Percentiles rank a stretch among this genome's conserved stretches.
These are phyloP conservation scores for Ifrita kowaldi DNA, from an alignment of 2,113 vertebrate genomes.

Conservation along the genomic window DNA sequence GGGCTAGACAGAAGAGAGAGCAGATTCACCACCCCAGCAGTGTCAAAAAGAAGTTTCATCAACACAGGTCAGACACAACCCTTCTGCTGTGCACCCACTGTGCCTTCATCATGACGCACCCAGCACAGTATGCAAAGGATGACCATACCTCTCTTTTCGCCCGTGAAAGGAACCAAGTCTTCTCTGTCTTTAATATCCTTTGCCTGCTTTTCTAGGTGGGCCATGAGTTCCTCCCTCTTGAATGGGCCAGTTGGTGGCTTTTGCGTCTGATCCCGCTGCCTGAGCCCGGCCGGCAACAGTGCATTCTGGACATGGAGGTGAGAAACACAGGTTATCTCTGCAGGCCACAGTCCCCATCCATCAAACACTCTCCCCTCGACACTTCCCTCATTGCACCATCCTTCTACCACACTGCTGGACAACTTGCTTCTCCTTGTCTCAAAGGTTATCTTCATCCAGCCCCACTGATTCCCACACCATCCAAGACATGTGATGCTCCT, in stretches of 20 bases:
- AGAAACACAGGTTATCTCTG: neutral
- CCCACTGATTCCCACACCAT: neutral
- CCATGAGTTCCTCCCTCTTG: slow-evolving; percentile 90
- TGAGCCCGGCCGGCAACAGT: slow-evolving; percentile 88
- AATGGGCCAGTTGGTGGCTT: slow-evolving; percentile 91
- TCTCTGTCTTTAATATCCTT: slow-evolving; percentile 91
- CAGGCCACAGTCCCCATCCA: neutral
- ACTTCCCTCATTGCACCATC: neutral
- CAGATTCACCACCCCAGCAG: neutral
- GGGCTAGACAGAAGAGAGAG: neutral
- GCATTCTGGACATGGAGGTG: slow-evolving; percentile 78
- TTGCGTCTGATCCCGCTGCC: slow-evolving; percentile 96
- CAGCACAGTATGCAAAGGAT: neutral
- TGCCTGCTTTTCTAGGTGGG: slow-evolving; percentile 95
- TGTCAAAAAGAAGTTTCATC: neutral
- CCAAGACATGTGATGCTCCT: neutral
- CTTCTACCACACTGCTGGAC: neutral
- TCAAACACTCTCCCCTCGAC: neutral
- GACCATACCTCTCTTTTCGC: slow-evolving; percentile 91
- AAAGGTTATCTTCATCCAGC: neutral
- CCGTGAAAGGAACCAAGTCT: slow-evolving; percentile 93
- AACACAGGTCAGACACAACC: neutral
- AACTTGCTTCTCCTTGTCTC: neutral
- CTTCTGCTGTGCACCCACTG: neutral
- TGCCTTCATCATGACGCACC: fast-evolving